Evolutionary conservation across 2,797 vertebrate genomes (phyloP), one percentile per base, ranked within the genome.

Genomic region (Nannoperca australis): DNA sequence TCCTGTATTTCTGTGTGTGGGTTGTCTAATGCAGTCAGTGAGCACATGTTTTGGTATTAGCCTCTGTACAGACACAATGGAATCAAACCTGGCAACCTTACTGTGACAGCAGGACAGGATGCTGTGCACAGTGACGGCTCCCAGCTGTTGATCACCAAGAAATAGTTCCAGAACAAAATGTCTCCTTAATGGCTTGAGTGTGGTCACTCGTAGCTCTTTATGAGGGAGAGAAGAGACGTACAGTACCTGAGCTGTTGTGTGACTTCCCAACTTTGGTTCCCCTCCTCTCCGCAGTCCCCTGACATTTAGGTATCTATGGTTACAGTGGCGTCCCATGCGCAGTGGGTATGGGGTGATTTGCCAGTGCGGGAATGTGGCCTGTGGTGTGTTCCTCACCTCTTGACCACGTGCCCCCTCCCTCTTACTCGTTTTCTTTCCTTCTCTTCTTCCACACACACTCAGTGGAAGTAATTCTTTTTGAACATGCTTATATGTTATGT

Each of bases 261-360:
- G 70, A 73, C 80, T 83, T 63, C 58, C 65, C 47, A 68, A 59
- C 70, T 78, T 76, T 63, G 40, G 12, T n/a, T 54, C 30, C 70
- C 44, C 69, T 45, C 44, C 44, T 40, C 45, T 72, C 50, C 47
- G 32, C 36, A 64, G 64, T 67, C 24, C 55, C 61, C 76, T 92
- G 91, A 91, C 90, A 92, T 92, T 93, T 91, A 5, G 69, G 80
- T 90, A 82, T 73, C 72, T 14, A 70, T 87, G 75, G 88, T 65
- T 76, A 87, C 81, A 4, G 13, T 13, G 73, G 59, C 14, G 14
- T 83, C 79, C 62, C 40, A 17, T 61, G 36, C 53, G 7, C 50
- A 2, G 69, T 22, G 34, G 76, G 73, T 58, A 60, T 72, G 9
- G 66, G 69, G 74, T 53, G 79, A 88, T 86, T 83, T 63, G 55